These are phyloP conservation scores for Callithrix jacchus DNA, from an alignment of 2,113 vertebrate genomes.

Conservation along the genomic window DNA sequence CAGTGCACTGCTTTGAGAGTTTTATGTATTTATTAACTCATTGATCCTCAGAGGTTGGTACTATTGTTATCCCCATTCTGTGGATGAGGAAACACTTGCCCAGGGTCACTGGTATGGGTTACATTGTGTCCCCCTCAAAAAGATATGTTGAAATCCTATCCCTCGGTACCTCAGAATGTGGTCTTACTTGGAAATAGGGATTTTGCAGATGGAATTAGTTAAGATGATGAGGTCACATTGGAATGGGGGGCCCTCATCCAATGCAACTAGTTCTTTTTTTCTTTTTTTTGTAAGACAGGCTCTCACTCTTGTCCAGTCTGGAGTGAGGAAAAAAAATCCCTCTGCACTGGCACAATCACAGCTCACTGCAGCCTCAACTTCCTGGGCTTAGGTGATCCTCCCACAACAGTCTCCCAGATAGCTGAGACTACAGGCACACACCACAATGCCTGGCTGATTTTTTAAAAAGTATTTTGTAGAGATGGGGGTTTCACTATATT, in stretches of 20 bases:
- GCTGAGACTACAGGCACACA: too few species aligned
- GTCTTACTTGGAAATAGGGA: background rate
- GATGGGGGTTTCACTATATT: too few species aligned
- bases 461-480: too few species aligned
- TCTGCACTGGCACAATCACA: too few species aligned
- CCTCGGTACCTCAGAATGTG: background rate
- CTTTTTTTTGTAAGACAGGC: too few species aligned
- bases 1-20: background rate
- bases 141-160: background rate
- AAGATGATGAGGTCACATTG: background rate
- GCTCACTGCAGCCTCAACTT: too few species aligned
- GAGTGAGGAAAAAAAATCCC: too few species aligned
- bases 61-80: background rate
- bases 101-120: background rate
- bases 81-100: background rate
- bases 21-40: background rate
- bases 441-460: too few species aligned
- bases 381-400: too few species aligned
- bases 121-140: background rate
- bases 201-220: background rate
- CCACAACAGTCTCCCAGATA: too few species aligned
- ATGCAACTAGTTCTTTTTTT: too few species aligned
- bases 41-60: background rate
- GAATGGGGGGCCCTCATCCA: background rate
- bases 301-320: too few species aligned